phyloP scores from a whole-genome alignment of 2,113 vertebrate genomes.

The Muntiacus muntjak region DNA sequence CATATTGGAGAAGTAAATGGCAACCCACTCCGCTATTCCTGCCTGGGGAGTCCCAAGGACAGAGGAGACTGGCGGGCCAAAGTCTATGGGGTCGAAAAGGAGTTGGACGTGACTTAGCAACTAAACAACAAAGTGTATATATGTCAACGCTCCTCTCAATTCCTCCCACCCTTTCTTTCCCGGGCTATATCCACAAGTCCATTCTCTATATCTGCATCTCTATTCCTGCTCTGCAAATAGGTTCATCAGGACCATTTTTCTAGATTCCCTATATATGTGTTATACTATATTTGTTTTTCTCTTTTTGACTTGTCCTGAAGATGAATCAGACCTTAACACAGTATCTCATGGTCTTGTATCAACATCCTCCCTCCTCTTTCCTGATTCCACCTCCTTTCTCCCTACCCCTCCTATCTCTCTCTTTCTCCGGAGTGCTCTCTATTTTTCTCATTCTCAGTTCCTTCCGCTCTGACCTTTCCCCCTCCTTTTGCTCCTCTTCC shows the following conservation, averaged over 20 bases:
- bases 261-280: background rate
- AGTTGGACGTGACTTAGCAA: background rate
- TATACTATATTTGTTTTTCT: background rate
- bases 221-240: background rate
- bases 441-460: background rate
- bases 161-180: background rate
- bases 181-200: background rate
- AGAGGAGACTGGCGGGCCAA: background rate
- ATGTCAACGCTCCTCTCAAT: background rate
- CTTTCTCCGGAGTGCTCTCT: background rate
- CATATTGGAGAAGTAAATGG: background rate
- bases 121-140: background rate
- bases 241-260: background rate
- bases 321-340: background rate
- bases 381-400: background rate
- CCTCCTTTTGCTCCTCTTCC: background rate
- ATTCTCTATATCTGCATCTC: background rate
- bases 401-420: background rate
- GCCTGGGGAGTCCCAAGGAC: background rate
- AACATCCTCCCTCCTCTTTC: background rate
- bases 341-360: background rate
- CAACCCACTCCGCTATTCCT: background rate
- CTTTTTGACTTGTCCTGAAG: background rate
- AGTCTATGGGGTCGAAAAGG: background rate
- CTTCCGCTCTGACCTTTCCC: background rate